Conservation (phyloP, 1,140 invertebrate species). For the Kradibia gibbosae region DNA sequence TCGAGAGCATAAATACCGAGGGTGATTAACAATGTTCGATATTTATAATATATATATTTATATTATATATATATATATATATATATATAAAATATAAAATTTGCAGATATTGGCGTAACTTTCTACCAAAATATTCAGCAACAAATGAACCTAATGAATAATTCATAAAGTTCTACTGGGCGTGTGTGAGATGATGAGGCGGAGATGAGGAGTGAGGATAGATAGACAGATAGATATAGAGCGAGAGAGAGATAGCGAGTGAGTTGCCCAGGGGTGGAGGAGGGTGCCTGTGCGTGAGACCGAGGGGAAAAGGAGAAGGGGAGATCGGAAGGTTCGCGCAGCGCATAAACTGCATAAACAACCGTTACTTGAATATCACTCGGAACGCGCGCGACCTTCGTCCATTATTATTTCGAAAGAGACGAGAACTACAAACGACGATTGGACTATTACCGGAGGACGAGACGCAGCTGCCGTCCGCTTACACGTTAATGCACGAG, state of each 20-base stretch:
- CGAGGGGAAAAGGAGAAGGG: neutral
- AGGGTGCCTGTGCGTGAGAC: no score
- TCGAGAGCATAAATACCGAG: neutral
- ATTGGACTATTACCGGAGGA: neutral
- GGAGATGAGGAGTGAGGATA: neutral
- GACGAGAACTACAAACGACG: neutral
- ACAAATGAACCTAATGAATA: constrained; percentile 3
- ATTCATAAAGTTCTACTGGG: neutral
- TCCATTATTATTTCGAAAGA: constrained; percentile 4
- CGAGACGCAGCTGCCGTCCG: neutral
- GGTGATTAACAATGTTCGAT: neutral
- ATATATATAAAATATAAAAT: neutral
- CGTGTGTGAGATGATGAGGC: neutral
- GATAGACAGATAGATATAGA: no score
- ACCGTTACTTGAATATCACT: neutral
- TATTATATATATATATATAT: no score
- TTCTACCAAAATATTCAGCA: neutral
- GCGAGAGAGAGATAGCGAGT: no score
- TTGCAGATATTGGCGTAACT: neutral
- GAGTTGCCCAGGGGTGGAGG: no score
- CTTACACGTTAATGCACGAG: neutral
- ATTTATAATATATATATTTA: neutral
- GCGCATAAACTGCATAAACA: neutral
- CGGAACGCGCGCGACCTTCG: neutral
- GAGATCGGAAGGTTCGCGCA: neutral